Base-by-base conservation (phyloP, 2,888 invertebrate species). In the Altica lythri region DNA sequence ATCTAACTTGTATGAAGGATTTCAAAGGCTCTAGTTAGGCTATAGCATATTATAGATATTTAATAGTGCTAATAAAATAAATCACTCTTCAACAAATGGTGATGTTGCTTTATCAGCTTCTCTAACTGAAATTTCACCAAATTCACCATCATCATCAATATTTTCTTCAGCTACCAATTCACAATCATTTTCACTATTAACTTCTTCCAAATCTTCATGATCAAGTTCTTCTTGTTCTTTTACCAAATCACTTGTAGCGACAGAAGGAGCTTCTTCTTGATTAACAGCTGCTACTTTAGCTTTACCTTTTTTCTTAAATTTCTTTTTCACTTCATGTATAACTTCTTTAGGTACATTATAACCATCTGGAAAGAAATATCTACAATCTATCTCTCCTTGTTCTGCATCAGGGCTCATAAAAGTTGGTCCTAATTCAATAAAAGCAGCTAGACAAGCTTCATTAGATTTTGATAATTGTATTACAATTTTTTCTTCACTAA, bases 391-490 rank as follows among this genome's bases (percentile, higher is more conserved):
- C 18, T 77, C 79, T 0, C 90, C 89, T 22, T 80, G 76, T 2
- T 83, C 83, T 0, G 83, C 78, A 68, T 88, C 86, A 4, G 80
- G 80, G 67, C 88, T 88, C 16, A 86, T 82, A 70, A 86, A 87
- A 13, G 85, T 79, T 0, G 90, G 88, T 0, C 85, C 84, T 35
- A 86, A 79, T 13, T 82, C 78, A 2, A 82, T 77, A 60, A 91
- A 83, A 1, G 81, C 80, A 1, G 83, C 73, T 25, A 89, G 81
- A 19, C 85, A 83, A 4, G 86, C 84, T 1, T 83, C 83, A 8
- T 81, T 83, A 10, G 82, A 79, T 60, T 82, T 83, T 14, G 84
- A 82, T 9, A 90, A 75, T 76, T 88, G 86, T 4, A 90, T 69
- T 1, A 90, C 82, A 62, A 89, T 76, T 60, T 85, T 86, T 66